Conservation (phyloP, 1,140 invertebrate genomes). For the Probaryconus sp. region DNA sequence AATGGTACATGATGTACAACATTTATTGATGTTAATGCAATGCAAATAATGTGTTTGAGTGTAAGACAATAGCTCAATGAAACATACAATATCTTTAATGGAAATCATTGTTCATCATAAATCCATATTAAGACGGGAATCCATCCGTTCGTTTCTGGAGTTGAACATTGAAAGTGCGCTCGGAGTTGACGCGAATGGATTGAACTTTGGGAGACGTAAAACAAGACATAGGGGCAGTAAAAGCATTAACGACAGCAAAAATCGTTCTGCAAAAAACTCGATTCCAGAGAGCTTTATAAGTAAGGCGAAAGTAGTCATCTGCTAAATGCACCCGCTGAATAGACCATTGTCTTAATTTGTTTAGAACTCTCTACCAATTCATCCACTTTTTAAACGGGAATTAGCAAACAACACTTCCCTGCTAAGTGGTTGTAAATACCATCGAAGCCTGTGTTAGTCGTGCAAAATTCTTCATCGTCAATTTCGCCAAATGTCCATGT, state of each 20-base stretch:
- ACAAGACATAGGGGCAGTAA: slow-evolving; percentile 58
- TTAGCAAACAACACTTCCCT: no score
- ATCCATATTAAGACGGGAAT: slow-evolving; percentile 20
- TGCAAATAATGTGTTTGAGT: no score
- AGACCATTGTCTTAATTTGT: slow-evolving; percentile 10
- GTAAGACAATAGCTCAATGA: neutral
- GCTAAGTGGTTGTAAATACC: no score
- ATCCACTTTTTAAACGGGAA: no score
- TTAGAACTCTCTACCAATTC: no score
- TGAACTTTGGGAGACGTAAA: slow-evolving; percentile 57
- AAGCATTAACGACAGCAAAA: slow-evolving; percentile 58
- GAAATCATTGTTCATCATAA: slow-evolving; percentile 16
- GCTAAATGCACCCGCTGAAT: slow-evolving; percentile 21
- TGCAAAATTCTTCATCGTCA: no score
- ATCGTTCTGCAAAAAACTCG: slow-evolving; percentile 42
- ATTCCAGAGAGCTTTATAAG: slow-evolving; percentile 26
- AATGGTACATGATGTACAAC: no score
- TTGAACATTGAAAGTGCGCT: slow-evolving; percentile 18
- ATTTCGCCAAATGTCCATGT: no score
- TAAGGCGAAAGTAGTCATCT: slow-evolving; percentile 7
- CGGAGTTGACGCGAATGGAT: slow-evolving; percentile 33
- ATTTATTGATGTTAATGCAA: no score
- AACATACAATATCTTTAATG: neutral
- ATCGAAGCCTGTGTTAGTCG: no score
- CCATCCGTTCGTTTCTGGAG: slow-evolving; percentile 5